Evolutionary conservation across 2,797 vertebrate genomes (phyloP), one percentile per base, ranked within the genome.

Genomic region (Sebastes minor): DNA sequence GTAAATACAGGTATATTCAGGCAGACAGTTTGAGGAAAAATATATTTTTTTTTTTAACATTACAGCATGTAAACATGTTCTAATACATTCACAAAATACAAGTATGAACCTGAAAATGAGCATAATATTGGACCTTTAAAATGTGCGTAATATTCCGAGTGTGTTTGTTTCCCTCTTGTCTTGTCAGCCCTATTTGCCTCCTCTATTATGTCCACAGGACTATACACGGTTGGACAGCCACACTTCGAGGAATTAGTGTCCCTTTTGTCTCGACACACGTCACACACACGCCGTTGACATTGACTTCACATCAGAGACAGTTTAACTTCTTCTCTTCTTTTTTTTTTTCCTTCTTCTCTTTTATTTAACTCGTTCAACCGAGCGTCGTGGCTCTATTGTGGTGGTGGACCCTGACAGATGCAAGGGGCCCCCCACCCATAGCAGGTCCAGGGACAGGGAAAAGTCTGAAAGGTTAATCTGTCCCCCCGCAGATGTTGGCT

Each of bases 401-500:
- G 86, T 42, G 35, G 38, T 42, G 81, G 86, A 75, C 84, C 85
- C 86, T 95, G 95, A 93, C 96, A 97, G 96, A 96, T 97, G 96
- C 94, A 42, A 42, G 83, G 85, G 81, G 95, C 92, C 92, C 91
- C 91, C 92, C 38, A 42, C 38, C 13, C 38, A 42, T 91, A 95
- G 94, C 95, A 95, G 95, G 96, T 96, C 94, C 94, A 74, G 90
- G 95, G 95, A 96, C 94, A 93, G 95, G 96, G 95, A 96, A 97
- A 97, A 96, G 96, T 97, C 94, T 96, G 92, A 96, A 95, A 96
- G 95, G 96, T 96, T 96, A 96, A 97, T 96, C 96, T 97, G 95
- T 92, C 92, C 92, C 91, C 94, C 92, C 94, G 95, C 97, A 97
- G 96, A 96, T 97, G 96, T 95, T 97, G 95, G 95, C 96, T 96